These are phyloP conservation scores for Thecophora atra DNA, from an alignment of 2,888 invertebrate species.

Conservation along the genomic window DNA sequence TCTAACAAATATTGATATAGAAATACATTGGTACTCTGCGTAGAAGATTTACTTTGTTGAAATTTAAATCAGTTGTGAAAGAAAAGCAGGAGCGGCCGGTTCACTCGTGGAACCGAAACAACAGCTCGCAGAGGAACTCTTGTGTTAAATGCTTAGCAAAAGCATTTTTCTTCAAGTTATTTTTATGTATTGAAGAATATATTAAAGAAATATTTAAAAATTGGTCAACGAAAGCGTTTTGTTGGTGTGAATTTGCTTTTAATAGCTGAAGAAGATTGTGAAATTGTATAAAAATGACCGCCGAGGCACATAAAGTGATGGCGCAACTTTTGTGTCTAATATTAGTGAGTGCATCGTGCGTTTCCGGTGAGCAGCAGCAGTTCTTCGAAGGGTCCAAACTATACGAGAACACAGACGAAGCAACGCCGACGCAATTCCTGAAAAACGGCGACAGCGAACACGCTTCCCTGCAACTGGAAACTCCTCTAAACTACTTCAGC, in stretches of 20 bases:
- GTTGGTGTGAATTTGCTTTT: conserved; percentile 40
- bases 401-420: conserved; percentile 52
- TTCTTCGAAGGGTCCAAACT: conserved; percentile 58
- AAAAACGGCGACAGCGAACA: conserved; percentile 61
- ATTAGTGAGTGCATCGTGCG: conserved; percentile 44
- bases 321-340: conserved; percentile 52
- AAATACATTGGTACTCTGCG: no score
- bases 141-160: conserved; percentile 35
- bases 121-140: conserved; percentile 18
- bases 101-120: conserved; percentile 44
- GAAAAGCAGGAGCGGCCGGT: conserved; percentile 52
- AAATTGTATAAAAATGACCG: conserved; percentile 39
- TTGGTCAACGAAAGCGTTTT: conserved; percentile 27
- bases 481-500: conserved; percentile 82
- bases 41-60: conserved; percentile 55
- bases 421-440: conserved; percentile 52
- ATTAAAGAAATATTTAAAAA: conserved; percentile 56
- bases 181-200: conserved; percentile 60
- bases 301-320: conserved; percentile 42
- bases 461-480: conserved; percentile 57
- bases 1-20: no score
- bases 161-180: conserved; percentile 50
- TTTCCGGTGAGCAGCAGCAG: conserved; percentile 55
- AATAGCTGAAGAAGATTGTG: conserved; percentile 23
- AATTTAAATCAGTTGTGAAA: conserved; percentile 53